Evolutionary conservation across 2,113 vertebrate genomes (phyloP), one percentile per base, ranked within the genome.

Genomic region (Antigone vipio): DNA sequence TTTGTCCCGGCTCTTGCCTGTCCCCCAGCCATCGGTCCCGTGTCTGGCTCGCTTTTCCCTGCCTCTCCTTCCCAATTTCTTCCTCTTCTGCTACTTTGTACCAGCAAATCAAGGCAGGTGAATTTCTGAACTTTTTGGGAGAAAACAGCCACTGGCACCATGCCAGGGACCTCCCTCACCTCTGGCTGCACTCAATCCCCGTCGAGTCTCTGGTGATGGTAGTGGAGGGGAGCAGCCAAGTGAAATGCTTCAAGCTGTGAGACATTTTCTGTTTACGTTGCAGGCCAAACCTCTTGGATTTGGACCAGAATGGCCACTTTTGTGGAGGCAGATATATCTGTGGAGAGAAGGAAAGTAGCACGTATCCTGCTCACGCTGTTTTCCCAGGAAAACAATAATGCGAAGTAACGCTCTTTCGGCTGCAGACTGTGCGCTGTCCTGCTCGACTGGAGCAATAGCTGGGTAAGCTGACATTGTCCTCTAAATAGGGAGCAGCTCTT

Each of bases 241-340:
- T 75, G 91, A 95, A 97, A 91, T 93, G 91, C 86, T 97, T 94
- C 95, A 94, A 95, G 91, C 95, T 96, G 93, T 82, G 92, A 97
- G 86, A 81, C 27, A 22, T 93, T 89, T 84, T 94, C 76, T 94
- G 75, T 93, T 94, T 74, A 80, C 0, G 2, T 81, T 93, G 59
- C 85, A 86, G 95, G 73, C 96, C 91, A 96, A 91, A 81, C 69
- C 64, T 91, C 71, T 87, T 93, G 94, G 91, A 93, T 93, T 58
- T 82, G 58, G 75, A 86, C 91, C 92, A 92, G 76, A 92, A 84
- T 26, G 73, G 44, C 76, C 91, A 79, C 83, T 91, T 85, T 9
- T 71, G 67, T 34, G 40, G 87, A 88, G 83, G 60, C 83, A 84
- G 90, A 84, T 78, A 9, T 64, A 45, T 89, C 72, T 78, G 80